phyloP scores from a whole-genome alignment of 2,113 vertebrate genomes.

The Furnarius figulus region DNA sequence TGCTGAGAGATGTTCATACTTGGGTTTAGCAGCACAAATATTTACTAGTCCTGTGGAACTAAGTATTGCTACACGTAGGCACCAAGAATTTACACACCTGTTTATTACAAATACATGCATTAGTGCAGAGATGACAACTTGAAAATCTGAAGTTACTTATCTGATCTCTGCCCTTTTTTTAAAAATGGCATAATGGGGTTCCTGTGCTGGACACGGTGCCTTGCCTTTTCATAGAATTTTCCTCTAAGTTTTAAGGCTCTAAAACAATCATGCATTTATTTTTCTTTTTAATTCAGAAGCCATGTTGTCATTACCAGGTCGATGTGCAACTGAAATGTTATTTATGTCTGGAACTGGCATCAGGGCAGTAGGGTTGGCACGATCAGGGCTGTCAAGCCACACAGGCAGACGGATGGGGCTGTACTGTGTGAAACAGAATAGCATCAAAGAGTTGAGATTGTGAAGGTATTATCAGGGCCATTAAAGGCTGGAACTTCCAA shows the following conservation, averaged over 20 bases:
- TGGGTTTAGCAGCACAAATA: not conserved
- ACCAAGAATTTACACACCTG: not conserved
- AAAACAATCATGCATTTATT: not conserved
- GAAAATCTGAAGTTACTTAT: not conserved
- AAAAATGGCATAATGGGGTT: not conserved
- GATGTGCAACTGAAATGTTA: too few species aligned
- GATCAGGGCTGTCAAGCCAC: fast-evolving
- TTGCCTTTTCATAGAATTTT: not conserved
- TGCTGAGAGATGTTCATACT: not conserved
- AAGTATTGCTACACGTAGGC: fast-evolving
- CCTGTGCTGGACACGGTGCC: not conserved
- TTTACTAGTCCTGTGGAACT: not conserved
- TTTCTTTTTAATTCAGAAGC: not conserved
- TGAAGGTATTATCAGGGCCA: not conserved
- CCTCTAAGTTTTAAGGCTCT: not conserved
- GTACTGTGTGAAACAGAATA: fast-evolving
- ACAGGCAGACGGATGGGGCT: not conserved
- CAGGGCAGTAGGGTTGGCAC: not conserved
- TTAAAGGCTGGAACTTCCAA: not conserved
- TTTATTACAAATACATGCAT: not conserved
- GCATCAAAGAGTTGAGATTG: fast-evolving
- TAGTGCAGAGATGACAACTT: not conserved
- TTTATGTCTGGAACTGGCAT: fast-evolving
- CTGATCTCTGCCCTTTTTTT: not conserved
- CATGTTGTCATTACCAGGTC: not conserved